These are phyloP conservation scores for Rhinella marina DNA, from an alignment of 2,797 vertebrate species.

Conservation along the genomic window DNA sequence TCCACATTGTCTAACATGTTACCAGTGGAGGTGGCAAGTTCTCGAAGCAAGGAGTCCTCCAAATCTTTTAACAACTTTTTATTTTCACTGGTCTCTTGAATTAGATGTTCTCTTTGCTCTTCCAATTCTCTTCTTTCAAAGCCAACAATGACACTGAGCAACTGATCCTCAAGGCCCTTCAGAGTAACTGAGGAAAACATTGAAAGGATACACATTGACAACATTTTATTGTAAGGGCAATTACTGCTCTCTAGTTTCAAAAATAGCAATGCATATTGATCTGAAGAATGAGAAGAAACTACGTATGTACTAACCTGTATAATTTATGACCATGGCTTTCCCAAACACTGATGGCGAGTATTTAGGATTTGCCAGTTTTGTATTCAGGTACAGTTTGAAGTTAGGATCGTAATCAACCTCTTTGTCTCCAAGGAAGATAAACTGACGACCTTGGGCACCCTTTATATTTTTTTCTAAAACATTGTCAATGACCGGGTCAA, in stretches of 20 bases:
- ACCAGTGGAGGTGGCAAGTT: slow-evolving; percentile 90
- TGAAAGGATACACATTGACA: not conserved
- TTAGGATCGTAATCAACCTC: slow-evolving; percentile 93
- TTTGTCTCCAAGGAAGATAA: slow-evolving; percentile 92
- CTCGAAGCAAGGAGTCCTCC: slow-evolving; percentile 89
- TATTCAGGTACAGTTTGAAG: slow-evolving; percentile 93
- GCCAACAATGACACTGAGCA: slow-evolving; percentile 91
- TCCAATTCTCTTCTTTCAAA: slow-evolving; percentile 90
- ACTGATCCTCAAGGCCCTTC: slow-evolving; percentile 94
- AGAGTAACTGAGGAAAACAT: slow-evolving; percentile 81
- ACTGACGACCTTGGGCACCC: slow-evolving; percentile 82
- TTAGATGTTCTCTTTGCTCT: slow-evolving; percentile 89
- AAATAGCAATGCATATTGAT: not conserved
- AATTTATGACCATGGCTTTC: slow-evolving; percentile 97
- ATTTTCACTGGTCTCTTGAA: slow-evolving; percentile 93
- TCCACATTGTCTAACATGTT: slow-evolving; percentile 98
- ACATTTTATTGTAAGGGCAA: not conserved
- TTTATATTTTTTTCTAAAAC: slow-evolving; percentile 92
- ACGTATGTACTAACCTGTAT: slow-evolving; percentile 80
- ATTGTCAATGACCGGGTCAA: slow-evolving; percentile 94
- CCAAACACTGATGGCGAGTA: slow-evolving; percentile 93
- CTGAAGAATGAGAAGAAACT: not conserved
- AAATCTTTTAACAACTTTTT: slow-evolving; percentile 92
- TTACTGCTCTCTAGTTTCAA: not conserved
- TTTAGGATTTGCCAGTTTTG: slow-evolving; percentile 91